Conservation (phyloP, 2,797 vertebrate species). For the Arnoldichthys spilopterus region DNA sequence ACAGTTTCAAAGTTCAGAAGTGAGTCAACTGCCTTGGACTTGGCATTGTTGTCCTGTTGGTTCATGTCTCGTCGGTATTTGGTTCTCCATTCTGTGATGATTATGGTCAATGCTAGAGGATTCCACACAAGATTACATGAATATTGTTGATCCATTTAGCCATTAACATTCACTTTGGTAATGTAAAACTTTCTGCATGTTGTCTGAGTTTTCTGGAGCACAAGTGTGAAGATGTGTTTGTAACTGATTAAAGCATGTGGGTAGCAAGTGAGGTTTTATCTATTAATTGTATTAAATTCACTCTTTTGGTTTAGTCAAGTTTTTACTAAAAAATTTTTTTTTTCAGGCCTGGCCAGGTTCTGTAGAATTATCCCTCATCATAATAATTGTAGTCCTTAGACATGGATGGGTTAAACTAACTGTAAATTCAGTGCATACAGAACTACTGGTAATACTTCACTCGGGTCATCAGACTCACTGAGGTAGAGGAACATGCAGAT, state of each 20-base stretch:
- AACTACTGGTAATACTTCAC: background rate
- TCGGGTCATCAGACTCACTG: slow-evolving; percentile 74
- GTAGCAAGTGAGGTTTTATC: background rate
- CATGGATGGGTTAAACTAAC: background rate
- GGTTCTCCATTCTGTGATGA: slow-evolving; percentile 91
- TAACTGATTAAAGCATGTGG: background rate
- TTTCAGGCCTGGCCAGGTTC: background rate
- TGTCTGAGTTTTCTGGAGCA: background rate
- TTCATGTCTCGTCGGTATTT: slow-evolving; percentile 92
- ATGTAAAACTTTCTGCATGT: background rate
- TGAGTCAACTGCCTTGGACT: slow-evolving; percentile 88
- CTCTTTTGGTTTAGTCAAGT: background rate
- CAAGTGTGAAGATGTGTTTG: background rate
- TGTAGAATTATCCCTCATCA: background rate
- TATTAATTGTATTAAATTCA: background rate
- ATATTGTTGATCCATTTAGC: background rate
- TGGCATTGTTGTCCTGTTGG: slow-evolving; percentile 84
- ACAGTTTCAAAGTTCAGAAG: slow-evolving; percentile 95
- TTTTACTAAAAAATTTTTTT: background rate
- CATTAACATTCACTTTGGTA: background rate
- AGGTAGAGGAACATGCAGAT: slow-evolving; percentile 91
- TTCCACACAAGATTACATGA: background rate
- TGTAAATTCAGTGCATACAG: background rate
- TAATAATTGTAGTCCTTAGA: background rate
- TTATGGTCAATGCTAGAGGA: slow-evolving; percentile 82